phyloP scores from a whole-genome alignment of 2,888 invertebrate genomes.

The Poecilus cupreus region DNA sequence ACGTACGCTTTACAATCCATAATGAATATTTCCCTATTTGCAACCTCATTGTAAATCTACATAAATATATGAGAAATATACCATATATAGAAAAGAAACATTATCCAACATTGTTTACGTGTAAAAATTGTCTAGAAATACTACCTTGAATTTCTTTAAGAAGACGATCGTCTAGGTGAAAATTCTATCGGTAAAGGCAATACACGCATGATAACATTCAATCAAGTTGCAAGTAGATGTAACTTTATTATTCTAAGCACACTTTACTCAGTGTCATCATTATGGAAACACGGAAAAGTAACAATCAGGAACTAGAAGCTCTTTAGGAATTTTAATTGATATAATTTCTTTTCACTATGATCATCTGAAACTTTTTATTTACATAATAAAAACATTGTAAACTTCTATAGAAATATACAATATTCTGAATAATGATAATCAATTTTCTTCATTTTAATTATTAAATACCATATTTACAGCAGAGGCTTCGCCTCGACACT shows the following conservation, averaged over 20 bases:
- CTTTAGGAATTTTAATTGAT: neutral
- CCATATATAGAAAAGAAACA: neutral
- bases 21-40: too few relatives aligned
- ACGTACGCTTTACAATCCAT: too few relatives aligned
- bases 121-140: neutral
- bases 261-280: constrained; percentile 33
- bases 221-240: constrained; percentile 13
- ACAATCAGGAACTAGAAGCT: constrained; percentile 14
- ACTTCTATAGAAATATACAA: too few relatives aligned
- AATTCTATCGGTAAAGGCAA: neutral
- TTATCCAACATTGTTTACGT: constrained; percentile 13
- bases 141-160: constrained; percentile 38
- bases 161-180: neutral
- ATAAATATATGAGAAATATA: neutral
- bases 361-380: neutral
- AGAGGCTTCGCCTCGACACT: too few relatives aligned
- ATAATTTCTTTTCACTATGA: neutral
- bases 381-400: neutral
- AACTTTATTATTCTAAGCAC: constrained; percentile 42
- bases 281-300: constrained; percentile 30
- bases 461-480: too few relatives aligned
- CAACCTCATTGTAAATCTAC: too few relatives aligned
- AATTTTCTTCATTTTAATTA: too few relatives aligned
- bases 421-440: too few relatives aligned
- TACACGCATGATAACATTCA: neutral